Conservation (phyloP, 1,140 invertebrate species). For the Stenopsyche tienmushanensis region DNA sequence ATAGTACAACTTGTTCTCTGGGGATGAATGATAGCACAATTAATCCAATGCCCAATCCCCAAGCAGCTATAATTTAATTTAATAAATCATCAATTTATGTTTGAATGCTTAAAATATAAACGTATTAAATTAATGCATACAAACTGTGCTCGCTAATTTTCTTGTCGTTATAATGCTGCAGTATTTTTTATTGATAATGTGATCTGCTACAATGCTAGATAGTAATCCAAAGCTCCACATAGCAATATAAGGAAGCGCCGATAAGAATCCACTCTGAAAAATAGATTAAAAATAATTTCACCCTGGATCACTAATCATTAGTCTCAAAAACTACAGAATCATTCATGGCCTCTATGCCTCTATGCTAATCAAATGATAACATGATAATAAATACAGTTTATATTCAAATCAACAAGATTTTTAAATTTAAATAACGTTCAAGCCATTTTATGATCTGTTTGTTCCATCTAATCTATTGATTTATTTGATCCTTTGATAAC, state of each 20-base stretch:
- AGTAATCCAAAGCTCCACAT: conserved; percentile 64
- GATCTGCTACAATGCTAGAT: conserved; percentile 63
- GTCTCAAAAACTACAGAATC: no score
- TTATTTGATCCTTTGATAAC: no score
- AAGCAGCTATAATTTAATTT: conserved; percentile 12
- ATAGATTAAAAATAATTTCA: background rate
- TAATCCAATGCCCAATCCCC: conserved; percentile 17
- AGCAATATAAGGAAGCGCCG: conserved; percentile 63
- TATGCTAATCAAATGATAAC: no score
- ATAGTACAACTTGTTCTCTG: conserved; percentile 10
- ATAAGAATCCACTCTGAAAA: conserved; percentile 61
- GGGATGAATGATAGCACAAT: conserved; percentile 17
- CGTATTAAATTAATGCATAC: no score
- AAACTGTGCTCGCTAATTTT: conserved; percentile 66
- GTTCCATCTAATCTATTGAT: background rate
- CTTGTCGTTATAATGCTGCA: conserved; percentile 59
- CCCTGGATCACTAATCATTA: no score
- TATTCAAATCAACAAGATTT: background rate
- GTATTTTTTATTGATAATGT: conserved; percentile 56
- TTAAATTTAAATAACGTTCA: background rate
- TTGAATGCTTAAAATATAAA: no score
- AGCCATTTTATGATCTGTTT: background rate
- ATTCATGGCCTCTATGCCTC: no score
- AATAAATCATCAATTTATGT: no score
- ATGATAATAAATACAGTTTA: background rate